These are phyloP conservation scores for Hemibagrus guttatus DNA, from an alignment of 2,797 vertebrate genomes.

Conservation along the genomic window DNA sequence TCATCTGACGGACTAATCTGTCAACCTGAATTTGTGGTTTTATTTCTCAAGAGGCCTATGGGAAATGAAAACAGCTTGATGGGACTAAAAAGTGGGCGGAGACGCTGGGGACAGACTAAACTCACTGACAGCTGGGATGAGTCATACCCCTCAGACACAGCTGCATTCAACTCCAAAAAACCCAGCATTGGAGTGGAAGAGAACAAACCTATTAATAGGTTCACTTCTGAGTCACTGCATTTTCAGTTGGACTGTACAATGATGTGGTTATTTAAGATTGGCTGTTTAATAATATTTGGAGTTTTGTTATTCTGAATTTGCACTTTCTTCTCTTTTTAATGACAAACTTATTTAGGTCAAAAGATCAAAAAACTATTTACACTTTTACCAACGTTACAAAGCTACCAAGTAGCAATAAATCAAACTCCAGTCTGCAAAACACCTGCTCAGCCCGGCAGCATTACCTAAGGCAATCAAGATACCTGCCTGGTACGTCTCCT, in stretches of 20 bases:
- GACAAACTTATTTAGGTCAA: conserved; percentile 59
- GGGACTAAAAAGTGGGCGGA: conserved; percentile 80
- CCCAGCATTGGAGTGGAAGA: conserved; percentile 80
- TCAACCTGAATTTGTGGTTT: conserved; percentile 5
- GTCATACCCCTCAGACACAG: conserved; percentile 78
- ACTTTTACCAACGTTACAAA: conserved; percentile 81
- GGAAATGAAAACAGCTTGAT: conserved; percentile 71
- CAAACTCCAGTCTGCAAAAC: conserved; percentile 77
- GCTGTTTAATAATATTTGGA: neutral
- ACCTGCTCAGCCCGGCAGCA: conserved; percentile 87
- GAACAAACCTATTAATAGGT: conserved; percentile 77
- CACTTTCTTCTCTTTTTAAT: neutral
- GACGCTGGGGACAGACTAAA: conserved; percentile 90
- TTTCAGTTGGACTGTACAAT: neutral
- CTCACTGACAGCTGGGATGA: conserved; percentile 87
- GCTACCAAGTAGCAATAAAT: conserved; percentile 70
- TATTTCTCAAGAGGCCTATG: conserved; percentile 72
- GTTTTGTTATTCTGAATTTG: conserved; percentile 2
- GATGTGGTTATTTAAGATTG: neutral
- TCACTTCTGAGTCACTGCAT: conserved; percentile 69
- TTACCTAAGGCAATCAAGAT: conserved; percentile 93
- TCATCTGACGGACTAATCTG: neutral
- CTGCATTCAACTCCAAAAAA: conserved; percentile 88
- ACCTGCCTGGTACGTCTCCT: conserved; percentile 83
- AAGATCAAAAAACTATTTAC: conserved; percentile 74